Conservation (phyloP, 2,113 vertebrate species). For the Atherinomorus stipes region DNA sequence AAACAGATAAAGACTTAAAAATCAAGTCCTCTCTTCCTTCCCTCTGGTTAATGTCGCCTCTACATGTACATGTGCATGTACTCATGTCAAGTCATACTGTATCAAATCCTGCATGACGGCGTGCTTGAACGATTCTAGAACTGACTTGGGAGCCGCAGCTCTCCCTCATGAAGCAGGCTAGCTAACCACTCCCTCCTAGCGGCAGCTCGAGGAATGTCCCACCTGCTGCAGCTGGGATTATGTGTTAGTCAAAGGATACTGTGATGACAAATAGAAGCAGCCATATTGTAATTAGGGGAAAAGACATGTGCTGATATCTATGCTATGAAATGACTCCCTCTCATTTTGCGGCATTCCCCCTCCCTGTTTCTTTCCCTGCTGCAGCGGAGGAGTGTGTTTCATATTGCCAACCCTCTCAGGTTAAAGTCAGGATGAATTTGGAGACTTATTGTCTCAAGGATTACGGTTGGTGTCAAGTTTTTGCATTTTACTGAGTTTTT, state of each 20-base stretch:
- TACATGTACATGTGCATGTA: neutral
- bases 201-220: conserved; percentile 54
- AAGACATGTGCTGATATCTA: conserved; percentile 73
- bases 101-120: neutral
- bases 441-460: conserved; percentile 90
- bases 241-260: conserved; percentile 77
- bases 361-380: conserved; percentile 17
- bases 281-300: conserved; percentile 78
- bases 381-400: conserved; percentile 88
- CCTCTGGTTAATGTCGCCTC: neutral
- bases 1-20: too few relatives aligned
- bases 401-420: conserved; percentile 86
- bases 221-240: conserved; percentile 65
- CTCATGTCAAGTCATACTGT: neutral
- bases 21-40: neutral
- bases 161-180: neutral
- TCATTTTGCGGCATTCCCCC: conserved; percentile 47
- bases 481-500: neutral
- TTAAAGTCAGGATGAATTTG: conserved; percentile 89
- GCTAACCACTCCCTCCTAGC: conserved; percentile 70
- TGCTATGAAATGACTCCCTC: conserved; percentile 60
- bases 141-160: neutral
- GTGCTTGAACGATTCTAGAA: neutral
- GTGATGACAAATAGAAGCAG: conserved; percentile 78
- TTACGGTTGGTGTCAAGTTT: conserved; percentile 80